A percentile compares a stretch with the other conserved stretches of the same genome.
Conservation (phyloP, 2,888 invertebrate species). For the Cerceris rybyensis region DNA sequence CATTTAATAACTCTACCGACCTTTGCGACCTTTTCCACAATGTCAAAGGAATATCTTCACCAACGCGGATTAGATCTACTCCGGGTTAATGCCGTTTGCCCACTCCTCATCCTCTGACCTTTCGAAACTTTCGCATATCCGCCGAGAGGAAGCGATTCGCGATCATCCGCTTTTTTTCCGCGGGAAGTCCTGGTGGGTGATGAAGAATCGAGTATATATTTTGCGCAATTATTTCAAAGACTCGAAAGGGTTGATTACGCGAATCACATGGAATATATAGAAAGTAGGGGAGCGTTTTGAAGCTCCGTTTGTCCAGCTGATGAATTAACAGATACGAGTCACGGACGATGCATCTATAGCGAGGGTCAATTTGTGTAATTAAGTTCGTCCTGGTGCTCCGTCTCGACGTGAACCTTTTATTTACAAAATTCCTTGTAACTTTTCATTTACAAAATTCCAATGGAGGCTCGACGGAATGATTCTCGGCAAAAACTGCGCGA, state of each 20-base stretch:
- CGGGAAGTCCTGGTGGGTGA: background rate
- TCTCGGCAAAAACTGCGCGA: background rate
- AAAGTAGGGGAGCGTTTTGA: too few relatives aligned
- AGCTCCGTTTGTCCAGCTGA: too few relatives aligned
- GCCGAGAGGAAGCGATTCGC: background rate
- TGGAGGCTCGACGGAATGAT: background rate
- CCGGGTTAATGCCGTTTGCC: background rate
- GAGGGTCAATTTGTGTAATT: too few relatives aligned
- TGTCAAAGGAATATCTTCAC: background rate
- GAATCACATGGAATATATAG: too few relatives aligned
- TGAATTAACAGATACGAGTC: too few relatives aligned
- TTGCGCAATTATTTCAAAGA: too few relatives aligned
- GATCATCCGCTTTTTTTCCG: background rate
- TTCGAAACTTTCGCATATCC: background rate
- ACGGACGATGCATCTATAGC: too few relatives aligned
- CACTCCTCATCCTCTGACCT: background rate
- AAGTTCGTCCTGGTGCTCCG: too few relatives aligned
- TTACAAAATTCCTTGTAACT: too few relatives aligned
- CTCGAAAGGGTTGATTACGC: too few relatives aligned
- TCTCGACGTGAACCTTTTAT: too few relatives aligned
- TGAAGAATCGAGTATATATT: too few relatives aligned
- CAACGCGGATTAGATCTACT: background rate
- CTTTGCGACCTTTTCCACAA: background rate
- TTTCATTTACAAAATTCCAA: background rate
- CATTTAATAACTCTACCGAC: slow-evolving; percentile 19